A percentile compares a stretch with the other conserved stretches of the same genome.
Conservation (phyloP, 2,113 vertebrate species). For the Mesitornis unicolor region DNA sequence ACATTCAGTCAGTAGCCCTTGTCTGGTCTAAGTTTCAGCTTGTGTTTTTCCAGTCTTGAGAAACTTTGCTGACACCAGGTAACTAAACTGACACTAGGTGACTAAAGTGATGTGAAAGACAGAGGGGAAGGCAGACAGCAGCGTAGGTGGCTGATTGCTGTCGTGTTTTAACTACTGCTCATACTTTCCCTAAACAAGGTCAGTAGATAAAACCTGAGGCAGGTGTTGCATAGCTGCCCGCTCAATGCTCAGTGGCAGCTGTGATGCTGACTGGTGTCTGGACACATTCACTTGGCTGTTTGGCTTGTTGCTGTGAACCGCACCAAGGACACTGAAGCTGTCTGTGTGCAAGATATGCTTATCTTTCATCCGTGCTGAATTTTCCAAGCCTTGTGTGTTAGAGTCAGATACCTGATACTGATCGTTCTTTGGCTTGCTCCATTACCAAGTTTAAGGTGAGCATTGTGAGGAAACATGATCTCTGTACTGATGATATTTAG, state of each 20-base stretch:
- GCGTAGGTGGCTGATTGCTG: fast-evolving
- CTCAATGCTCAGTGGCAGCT: neutral
- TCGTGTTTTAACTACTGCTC: neutral
- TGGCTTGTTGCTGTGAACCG: neutral
- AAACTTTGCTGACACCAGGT: neutral
- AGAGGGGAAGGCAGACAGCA: neutral
- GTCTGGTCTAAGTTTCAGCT: neutral
- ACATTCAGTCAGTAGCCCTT: neutral
- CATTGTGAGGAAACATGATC: neutral
- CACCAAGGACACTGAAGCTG: neutral
- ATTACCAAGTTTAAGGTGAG: neutral
- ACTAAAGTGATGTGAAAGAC: neutral
- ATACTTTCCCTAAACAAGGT: neutral
- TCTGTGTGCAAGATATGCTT: neutral
- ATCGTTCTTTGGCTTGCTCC: neutral
- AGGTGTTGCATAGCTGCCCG: neutral
- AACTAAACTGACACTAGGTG: neutral
- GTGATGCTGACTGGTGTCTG: neutral
- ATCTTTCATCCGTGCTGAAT: constrained; percentile 17
- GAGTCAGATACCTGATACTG: constrained; percentile 28
- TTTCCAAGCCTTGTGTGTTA: constrained; percentile 28
- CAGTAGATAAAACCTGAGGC: neutral
- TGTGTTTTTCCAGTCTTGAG: neutral
- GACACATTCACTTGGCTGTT: neutral
- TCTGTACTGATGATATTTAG: neutral